phyloP scores from a whole-genome alignment of 2,113 vertebrate species.

The Choloepus hoffmanni region DNA sequence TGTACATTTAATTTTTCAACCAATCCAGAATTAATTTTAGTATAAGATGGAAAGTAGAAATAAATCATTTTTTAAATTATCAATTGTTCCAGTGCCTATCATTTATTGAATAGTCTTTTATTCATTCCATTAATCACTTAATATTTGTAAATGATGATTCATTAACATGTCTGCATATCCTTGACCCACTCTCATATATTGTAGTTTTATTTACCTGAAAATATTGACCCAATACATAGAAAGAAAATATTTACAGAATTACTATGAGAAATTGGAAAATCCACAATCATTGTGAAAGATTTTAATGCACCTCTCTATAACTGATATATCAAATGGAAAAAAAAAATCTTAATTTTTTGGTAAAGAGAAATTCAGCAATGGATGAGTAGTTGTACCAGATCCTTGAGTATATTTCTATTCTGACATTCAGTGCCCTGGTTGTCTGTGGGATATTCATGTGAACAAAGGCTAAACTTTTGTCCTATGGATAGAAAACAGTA shows the following conservation, averaged over 20 bases:
- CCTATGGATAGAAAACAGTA: neutral
- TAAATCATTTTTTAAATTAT: neutral
- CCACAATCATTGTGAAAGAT: neutral
- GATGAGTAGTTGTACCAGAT: neutral
- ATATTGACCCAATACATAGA: neutral
- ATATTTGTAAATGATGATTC: neutral
- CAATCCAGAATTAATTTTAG: neutral
- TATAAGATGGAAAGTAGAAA: neutral
- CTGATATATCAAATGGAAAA: neutral
- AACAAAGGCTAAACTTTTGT: neutral
- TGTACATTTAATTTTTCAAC: neutral
- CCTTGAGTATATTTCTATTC: conserved; percentile 9
- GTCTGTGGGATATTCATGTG: neutral
- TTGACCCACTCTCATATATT: neutral
- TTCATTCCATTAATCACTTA: neutral
- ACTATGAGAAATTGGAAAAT: neutral
- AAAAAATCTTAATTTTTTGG: neutral
- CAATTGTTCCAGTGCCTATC: neutral
- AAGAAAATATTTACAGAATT: neutral
- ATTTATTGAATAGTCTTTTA: neutral
- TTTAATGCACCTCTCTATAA: neutral
- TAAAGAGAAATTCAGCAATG: neutral
- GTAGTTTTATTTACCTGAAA: neutral
- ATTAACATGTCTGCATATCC: neutral
- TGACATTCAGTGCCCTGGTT: neutral